Percentiles rank a stretch among this genome's conserved stretches.
Evolutionary conservation across 2,888 invertebrate species (phyloP).

Genomic region (Drosophila merina): DNA sequence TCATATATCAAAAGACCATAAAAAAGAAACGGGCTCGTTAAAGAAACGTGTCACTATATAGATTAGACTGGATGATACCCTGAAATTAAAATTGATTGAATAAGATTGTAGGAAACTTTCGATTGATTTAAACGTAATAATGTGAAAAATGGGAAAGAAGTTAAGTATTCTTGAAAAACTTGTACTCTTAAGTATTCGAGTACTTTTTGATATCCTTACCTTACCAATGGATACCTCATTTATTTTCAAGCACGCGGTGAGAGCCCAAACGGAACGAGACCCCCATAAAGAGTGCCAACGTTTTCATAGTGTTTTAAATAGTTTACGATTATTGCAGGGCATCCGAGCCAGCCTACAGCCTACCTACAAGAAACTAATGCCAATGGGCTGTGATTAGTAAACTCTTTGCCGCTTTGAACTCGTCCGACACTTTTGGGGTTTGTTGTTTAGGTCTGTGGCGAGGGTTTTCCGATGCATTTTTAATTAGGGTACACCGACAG

Average conservation of each 20-base stretch:
- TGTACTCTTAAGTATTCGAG: background rate
- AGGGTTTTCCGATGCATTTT: slow-evolving; percentile 66
- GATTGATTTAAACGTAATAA: background rate
- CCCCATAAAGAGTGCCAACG: slow-evolving; percentile 71
- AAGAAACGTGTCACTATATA: background rate
- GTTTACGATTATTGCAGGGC: slow-evolving; percentile 75
- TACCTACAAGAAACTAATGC: slow-evolving; percentile 43
- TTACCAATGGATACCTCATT: slow-evolving; percentile 53
- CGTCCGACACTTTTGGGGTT: slow-evolving; percentile 37
- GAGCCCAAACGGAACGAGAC: slow-evolving; percentile 31
- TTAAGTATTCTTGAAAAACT: background rate
- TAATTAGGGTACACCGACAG: slow-evolving; percentile 62
- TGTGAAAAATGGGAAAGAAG: background rate
- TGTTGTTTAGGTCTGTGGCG: slow-evolving; percentile 15
- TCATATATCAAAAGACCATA: slow-evolving; percentile 73
- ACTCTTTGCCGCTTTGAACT: slow-evolving; percentile 45
- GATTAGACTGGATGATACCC: background rate
- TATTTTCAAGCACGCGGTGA: slow-evolving; percentile 65
- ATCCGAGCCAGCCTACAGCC: slow-evolving; percentile 30
- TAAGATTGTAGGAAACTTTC: background rate
- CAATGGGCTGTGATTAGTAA: slow-evolving; percentile 58
- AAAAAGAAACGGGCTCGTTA: slow-evolving; percentile 61
- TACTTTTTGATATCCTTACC: slow-evolving; percentile 6
- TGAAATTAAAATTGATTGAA: background rate
- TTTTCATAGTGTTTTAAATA: slow-evolving; percentile 69